Conservation (phyloP, 2,113 vertebrate species). For the Butorides virescens region DNA sequence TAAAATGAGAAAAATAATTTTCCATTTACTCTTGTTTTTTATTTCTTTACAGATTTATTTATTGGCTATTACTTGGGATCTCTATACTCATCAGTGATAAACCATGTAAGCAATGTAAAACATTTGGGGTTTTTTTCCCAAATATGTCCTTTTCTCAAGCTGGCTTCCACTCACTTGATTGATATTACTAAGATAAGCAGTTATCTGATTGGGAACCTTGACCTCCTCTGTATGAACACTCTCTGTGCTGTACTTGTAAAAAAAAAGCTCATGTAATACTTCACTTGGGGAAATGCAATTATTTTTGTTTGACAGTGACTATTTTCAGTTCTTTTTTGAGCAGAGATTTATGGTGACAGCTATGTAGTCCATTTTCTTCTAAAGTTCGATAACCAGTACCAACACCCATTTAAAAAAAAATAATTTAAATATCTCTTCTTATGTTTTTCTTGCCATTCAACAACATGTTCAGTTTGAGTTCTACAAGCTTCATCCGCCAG, state of each 20-base stretch:
- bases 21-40: neutral
- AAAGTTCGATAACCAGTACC: neutral
- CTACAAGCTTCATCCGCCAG: neutral
- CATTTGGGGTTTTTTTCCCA: rapidly evolving
- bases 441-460: neutral
- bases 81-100: neutral
- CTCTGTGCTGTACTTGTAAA: neutral
- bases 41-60: neutral
- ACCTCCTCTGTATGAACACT: neutral
- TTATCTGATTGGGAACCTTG: neutral
- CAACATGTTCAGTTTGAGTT: neutral
- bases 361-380: neutral
- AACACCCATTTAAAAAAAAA: neutral
- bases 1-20: neutral
- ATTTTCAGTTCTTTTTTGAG: neutral
- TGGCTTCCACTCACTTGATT: neutral
- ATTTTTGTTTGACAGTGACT: neutral
- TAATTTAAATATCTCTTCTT: neutral
- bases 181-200: neutral
- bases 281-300: neutral
- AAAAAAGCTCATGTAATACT: rapidly evolving
- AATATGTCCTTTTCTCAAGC: neutral
- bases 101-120: neutral
- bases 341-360: neutral
- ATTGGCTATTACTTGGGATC: neutral